phyloP scores from a whole-genome alignment of 2,113 vertebrate species.

The Tachysurus fulvidraco region DNA sequence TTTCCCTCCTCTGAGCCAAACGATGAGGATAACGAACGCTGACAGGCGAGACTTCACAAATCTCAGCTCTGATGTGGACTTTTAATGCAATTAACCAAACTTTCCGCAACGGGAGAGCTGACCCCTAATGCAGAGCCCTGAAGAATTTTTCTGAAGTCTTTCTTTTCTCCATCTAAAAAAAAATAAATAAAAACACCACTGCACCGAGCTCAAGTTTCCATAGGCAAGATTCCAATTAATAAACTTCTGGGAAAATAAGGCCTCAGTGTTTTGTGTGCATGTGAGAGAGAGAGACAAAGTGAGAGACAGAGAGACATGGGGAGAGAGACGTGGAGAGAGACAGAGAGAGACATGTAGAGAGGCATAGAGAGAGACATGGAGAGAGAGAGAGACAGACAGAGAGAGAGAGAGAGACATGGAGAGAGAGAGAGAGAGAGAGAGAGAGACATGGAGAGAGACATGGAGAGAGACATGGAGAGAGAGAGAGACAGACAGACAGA shows the following conservation, averaged over 20 bases:
- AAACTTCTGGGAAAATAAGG: background rate
- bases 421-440: background rate
- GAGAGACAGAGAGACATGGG: no score
- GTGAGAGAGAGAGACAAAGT: background rate
- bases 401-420: no score
- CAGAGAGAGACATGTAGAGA: no score
- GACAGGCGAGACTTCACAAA: background rate
- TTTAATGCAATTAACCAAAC: conserved; percentile 26
- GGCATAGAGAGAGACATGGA: no score
- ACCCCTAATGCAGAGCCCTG: background rate
- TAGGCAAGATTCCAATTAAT: conserved; percentile 16
- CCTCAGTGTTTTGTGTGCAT: conserved; percentile 6
- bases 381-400: no score
- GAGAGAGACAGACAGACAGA: no score
- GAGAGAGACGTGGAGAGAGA: no score
- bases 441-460: no score
- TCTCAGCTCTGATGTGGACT: conserved; percentile 16
- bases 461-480: no score
- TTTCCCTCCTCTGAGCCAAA: background rate
- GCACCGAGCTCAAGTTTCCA: conserved; percentile 17
- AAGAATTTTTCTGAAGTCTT: background rate
- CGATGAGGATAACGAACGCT: background rate
- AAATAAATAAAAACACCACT: background rate
- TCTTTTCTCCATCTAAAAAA: background rate
- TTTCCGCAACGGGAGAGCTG: background rate